These are phyloP conservation scores for Celastrina argiolus DNA, from an alignment of 2,888 invertebrate genomes.

Conservation along the genomic window DNA sequence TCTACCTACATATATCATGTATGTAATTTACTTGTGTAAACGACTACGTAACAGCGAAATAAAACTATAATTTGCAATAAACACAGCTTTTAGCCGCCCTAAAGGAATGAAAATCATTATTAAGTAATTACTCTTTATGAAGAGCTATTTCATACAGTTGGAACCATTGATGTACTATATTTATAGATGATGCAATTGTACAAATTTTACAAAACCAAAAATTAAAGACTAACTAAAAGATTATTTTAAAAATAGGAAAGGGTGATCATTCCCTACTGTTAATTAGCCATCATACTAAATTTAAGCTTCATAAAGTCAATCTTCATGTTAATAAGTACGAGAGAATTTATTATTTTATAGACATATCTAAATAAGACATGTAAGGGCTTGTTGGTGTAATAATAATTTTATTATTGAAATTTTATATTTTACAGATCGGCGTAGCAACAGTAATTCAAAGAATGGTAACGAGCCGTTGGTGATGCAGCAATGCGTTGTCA, in stretches of 20 bases:
- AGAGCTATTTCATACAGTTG: slow-evolving; percentile 10
- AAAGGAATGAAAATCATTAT: slow-evolving; percentile 9
- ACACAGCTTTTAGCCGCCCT: slow-evolving; percentile 11
- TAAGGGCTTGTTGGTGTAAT: too few relatives aligned
- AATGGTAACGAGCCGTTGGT: too few relatives aligned
- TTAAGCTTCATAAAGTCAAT: not conserved
- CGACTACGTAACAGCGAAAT: not conserved
- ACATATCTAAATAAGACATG: too few relatives aligned
- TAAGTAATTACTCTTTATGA: slow-evolving; percentile 8
- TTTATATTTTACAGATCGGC: too few relatives aligned
- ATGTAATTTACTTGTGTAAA: not conserved
- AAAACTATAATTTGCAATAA: not conserved
- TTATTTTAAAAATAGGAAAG: not conserved
- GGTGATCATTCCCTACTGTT: not conserved
- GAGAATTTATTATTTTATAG: too few relatives aligned
- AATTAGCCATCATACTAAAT: too few relatives aligned
- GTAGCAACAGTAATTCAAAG: too few relatives aligned
- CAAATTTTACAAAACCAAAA: not conserved
- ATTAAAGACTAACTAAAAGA: not conserved
- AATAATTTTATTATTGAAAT: too few relatives aligned
- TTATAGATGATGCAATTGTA: not conserved
- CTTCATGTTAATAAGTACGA: not conserved
- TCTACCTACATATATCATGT: too few relatives aligned
- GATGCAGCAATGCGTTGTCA: too few relatives aligned
- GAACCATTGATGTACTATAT: not conserved